Evolutionary conservation across 2,113 vertebrate genomes (phyloP), one percentile per base, ranked within the genome.

Genomic region (Pipra filicauda): DNA sequence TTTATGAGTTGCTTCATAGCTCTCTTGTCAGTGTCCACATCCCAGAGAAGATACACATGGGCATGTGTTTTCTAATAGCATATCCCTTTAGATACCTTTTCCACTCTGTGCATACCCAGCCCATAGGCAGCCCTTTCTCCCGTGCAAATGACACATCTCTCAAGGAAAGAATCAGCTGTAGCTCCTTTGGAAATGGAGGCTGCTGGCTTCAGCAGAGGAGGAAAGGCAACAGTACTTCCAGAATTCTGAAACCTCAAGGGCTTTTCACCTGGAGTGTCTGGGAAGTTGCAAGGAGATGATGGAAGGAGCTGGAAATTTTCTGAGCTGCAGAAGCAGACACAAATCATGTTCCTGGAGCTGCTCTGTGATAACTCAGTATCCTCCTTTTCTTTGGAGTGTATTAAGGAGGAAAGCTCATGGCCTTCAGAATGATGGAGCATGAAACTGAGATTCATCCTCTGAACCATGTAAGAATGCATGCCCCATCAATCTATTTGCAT

Each of bases 1-100:
- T 46, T 26, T 65, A 1, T 20, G 48, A 30, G 17, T 15, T 78
- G 37, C 44, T 67, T 59, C 0, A 0, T 52, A 22, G 39, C 23
- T 82, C 33, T 86, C 21, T 59, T 41, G 43, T 78, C 48, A 39
- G 39, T 28, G 67, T 24, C 44, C 61, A 12, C 24, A 6, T 28
- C 48, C 21, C 0, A 2, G 35, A 58, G 39, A 51, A 78, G 66
- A 20, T 41, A 33, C 4, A 0, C 27, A 44, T 10, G 37, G 33
- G 26, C 52, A 44, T 5, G 28, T 48, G 62, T 73, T 46, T 87
- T 31, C 41, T 72, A 10, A 19, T 24, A 27, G 22, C 52, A 78
- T 21, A 44, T 59, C 48, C 59, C 8, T 7, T 62, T 11, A 61
- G 6, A 39, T 12, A 26, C 3, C 18, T 80, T 61, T 85, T 35